Evolutionary conservation across 2,888 invertebrate species (phyloP).

Genomic region (Pheosia gnoma): DNA sequence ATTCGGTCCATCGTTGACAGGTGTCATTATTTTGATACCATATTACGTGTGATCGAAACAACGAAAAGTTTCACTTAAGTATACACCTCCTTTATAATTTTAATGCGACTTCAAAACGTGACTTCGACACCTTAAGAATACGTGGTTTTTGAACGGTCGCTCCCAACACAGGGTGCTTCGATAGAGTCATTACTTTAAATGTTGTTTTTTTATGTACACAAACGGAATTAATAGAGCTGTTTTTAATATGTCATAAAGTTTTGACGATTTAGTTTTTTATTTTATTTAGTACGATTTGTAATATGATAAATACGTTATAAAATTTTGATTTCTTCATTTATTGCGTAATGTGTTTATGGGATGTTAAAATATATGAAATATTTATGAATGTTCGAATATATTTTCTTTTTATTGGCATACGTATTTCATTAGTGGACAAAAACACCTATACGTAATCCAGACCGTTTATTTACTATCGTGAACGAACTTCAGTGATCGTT

Average conservation of each 20-base stretch:
- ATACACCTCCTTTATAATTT: constrained; percentile 69
- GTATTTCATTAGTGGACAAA: too few species aligned
- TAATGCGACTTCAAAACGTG: constrained; percentile 76
- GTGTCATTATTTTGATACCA: constrained; percentile 44
- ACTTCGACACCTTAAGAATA: constrained; percentile 65
- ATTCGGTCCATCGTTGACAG: constrained; percentile 49
- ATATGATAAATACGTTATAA: neutral
- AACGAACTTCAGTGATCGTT: too few species aligned
- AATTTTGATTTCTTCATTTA: neutral
- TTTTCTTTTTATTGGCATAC: too few species aligned
- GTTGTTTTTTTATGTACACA: constrained; percentile 2
- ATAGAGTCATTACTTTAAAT: constrained; percentile 26
- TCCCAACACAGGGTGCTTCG: constrained; percentile 43
- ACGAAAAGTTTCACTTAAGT: constrained; percentile 47
- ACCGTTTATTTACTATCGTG: too few species aligned
- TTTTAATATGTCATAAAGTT: constrained; percentile 15
- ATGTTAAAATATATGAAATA: constrained; percentile 2
- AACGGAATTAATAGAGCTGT: constrained; percentile 1
- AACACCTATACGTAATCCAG: too few species aligned
- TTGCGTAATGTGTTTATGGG: neutral
- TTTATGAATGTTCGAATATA: too few species aligned
- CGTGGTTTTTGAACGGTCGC: constrained; percentile 43
- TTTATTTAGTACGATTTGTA: neutral
- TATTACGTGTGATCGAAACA: constrained; percentile 20
- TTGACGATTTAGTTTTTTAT: constrained; percentile 4